Evolutionary conservation across 2,888 invertebrate species (phyloP).

Genomic region (Carterocephalus palaemon): DNA sequence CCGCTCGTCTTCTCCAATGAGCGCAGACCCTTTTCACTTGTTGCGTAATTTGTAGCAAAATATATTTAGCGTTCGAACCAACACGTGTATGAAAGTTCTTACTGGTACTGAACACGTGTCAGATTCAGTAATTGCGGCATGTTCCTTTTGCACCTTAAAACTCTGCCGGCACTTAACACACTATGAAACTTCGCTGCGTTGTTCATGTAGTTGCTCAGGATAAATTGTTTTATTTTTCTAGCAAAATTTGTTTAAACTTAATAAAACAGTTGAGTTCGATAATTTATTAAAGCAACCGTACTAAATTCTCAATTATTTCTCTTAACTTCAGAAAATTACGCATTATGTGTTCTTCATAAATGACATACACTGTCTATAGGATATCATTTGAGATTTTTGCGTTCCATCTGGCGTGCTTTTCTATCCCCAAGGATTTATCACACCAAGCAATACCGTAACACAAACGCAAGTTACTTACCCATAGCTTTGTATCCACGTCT

Average conservation of each 20-base stretch:
- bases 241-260: too few relatives aligned
- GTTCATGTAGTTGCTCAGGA: conserved; percentile 35
- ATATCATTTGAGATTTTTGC: too few relatives aligned
- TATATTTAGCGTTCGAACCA: conserved; percentile 33
- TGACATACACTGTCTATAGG: too few relatives aligned
- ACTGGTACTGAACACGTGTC: conserved; percentile 39
- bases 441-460: neutral
- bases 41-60: conserved; percentile 35
- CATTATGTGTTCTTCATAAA: too few relatives aligned
- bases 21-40: conserved; percentile 35
- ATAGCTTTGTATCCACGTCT: conserved; percentile 42
- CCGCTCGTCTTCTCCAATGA: conserved; percentile 22
- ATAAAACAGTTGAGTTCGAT: too few relatives aligned
- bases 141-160: conserved; percentile 45
- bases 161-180: conserved; percentile 47
- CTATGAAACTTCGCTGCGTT: conserved; percentile 45
- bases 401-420: too few relatives aligned
- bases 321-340: too few relatives aligned
- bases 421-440: neutral
- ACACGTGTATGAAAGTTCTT: conserved; percentile 38
- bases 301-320: too few relatives aligned
- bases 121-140: conserved; percentile 45
- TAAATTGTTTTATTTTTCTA: conserved; percentile 24
- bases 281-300: too few relatives aligned
- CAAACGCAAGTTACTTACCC: conserved; percentile 11